A percentile compares a stretch with the other conserved stretches of the same genome.
Conservation (phyloP, 2,888 invertebrate genomes). For the Horisme vitalbata region DNA sequence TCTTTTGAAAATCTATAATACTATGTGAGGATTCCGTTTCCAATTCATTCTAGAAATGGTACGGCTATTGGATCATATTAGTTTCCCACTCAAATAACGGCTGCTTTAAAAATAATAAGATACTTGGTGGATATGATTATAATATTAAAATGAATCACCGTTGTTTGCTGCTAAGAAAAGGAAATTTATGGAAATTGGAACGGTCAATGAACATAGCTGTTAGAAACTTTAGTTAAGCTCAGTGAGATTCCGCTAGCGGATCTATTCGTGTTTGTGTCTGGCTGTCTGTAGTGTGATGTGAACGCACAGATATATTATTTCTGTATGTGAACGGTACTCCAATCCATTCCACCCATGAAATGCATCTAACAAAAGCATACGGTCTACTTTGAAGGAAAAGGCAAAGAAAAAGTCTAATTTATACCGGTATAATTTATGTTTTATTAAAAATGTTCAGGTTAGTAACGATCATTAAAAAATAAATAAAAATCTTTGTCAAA, state of each 20-base stretch:
- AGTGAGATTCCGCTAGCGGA: conserved; percentile 10
- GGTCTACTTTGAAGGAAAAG: conserved; percentile 25
- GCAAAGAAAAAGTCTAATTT: conserved; percentile 54
- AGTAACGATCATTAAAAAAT: conserved; percentile 73
- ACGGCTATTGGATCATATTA: no score
- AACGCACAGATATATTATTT: no score
- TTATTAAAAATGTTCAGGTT: conserved; percentile 76
- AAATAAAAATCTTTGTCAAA: conserved; percentile 80
- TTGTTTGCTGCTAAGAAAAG: conserved; percentile 1
- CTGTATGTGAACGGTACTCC: conserved; percentile 8
- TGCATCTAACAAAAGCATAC: conserved; percentile 1
- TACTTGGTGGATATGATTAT: no score
- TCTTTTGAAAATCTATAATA: no score
- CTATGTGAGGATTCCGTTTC: no score
- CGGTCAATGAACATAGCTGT: conserved; percentile 40
- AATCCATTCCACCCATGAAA: not conserved
- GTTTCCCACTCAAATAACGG: no score
- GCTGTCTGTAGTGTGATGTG: no score
- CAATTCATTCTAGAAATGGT: no score
- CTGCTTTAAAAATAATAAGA: no score
- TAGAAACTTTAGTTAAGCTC: conserved; percentile 35
- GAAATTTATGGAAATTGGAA: conserved; percentile 35
- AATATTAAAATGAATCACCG: conserved; percentile 2
- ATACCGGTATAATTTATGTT: conserved; percentile 80
- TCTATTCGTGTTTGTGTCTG: conserved; percentile 24